Evolutionary conservation across 1,140 invertebrate species (phyloP).

Genomic region (Drosophila busckii): DNA sequence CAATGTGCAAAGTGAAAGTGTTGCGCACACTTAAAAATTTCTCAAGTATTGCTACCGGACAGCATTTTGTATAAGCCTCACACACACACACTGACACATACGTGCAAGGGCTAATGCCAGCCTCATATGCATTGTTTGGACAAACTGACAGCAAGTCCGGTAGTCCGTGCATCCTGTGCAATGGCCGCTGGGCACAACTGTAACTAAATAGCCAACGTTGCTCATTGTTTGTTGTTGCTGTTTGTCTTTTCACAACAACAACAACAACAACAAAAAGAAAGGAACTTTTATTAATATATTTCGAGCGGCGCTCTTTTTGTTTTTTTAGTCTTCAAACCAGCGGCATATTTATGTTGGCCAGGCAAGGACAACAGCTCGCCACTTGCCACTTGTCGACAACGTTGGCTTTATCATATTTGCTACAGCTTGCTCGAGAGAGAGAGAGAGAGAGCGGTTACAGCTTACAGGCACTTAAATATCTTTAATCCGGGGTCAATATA

Average conservation of each 20-base stretch:
- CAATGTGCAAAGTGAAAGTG: conserved; percentile 40
- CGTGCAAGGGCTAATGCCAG: neutral
- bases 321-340: conserved; percentile 36
- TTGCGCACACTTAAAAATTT: conserved; percentile 65
- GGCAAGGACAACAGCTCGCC: neutral
- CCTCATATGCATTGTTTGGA: conserved; percentile 55
- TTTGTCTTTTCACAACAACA: conserved; percentile 56
- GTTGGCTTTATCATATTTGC: conserved; percentile 52
- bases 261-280: no score
- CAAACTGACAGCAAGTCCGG: conserved; percentile 26
- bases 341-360: no score
- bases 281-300: conserved; percentile 7
- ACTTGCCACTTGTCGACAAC: neutral
- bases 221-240: conserved; percentile 52
- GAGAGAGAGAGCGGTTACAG: no score
- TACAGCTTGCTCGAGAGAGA: no score
- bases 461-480: no score
- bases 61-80: conserved; percentile 56
- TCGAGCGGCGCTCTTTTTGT: neutral
- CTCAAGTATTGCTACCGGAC: conserved; percentile 74
- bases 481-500: no score
- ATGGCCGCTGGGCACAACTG: conserved; percentile 52
- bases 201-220: conserved; percentile 62
- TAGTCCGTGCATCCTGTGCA: conserved; percentile 54
- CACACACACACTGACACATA: conserved; percentile 13